Base-by-base conservation (phyloP, 2,113 vertebrate genomes). In the Daphoenositta chrysoptera region DNA sequence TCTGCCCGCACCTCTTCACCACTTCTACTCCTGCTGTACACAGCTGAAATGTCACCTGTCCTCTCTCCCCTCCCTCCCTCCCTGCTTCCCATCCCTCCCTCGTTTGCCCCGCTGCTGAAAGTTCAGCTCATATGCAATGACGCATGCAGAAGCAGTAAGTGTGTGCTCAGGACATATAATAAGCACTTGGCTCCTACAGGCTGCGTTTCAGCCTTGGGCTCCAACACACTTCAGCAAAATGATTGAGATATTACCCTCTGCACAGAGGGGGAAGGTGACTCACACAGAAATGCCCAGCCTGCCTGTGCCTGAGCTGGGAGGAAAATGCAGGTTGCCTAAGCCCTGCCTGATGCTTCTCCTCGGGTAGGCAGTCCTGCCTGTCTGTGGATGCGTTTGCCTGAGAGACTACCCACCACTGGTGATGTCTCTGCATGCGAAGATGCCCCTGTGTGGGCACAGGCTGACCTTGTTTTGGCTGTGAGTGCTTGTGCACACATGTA, bases 321-420 rank as follows among this genome's bases (percentile, higher is more conserved):
- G 24, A 54, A 66, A 54, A 83, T 21, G 24, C 26, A 31, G 57
- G 37, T 57, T 76, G 45, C 53, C 72, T 60, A 20, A 81, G 53
- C 51, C 33, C 48, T 87, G 17, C 14, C 17, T 33, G 31, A 30
- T 91, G 70, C 64, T 73, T 27, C 21, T 53, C 9, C 39, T 47
- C 0, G 5, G 31, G 35, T 2, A 18, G 50, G 27, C 42, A 45
- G 53, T 33, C 69, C 57, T 93, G 35, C 56, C 40, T 39, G 21
- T 20, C 61, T 51, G 35, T 63, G 63, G 33, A 20, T 61, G 42
- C 0, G 3, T 44, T 53, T 58, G 45, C 31, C 58, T 30, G 66
- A 64, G 53, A 76, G n/a, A 40, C 18, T 5, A 28, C 44, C 21
- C 0, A 0, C 44, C 13, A 11, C 33, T 0, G 0, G 39, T 26